These are phyloP conservation scores for Amphimallon solstitiale DNA, from an alignment of 2,888 invertebrate species.

Conservation along the genomic window DNA sequence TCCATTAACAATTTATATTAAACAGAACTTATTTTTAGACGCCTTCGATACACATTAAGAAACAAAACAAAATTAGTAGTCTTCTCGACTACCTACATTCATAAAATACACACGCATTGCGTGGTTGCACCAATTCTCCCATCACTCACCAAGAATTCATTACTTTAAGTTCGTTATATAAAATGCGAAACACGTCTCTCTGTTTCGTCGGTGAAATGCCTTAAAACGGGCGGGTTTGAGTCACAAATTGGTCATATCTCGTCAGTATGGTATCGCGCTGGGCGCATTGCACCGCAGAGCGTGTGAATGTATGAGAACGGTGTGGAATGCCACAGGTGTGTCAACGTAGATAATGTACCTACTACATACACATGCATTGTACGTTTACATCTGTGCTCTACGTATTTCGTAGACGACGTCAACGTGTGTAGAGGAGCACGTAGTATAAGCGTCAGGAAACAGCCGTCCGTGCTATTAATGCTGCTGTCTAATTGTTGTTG, in stretches of 20 bases:
- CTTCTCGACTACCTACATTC: too few species aligned
- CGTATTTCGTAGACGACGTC: not conserved
- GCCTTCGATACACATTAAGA: too few species aligned
- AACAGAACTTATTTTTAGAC: too few species aligned
- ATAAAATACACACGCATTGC: not conserved
- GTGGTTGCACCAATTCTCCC: not conserved
- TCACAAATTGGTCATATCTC: not conserved
- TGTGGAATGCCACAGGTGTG: constrained; percentile 25
- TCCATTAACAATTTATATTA: too few species aligned
- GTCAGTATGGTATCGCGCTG: not conserved
- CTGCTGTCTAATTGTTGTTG: not conserved
- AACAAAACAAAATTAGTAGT: too few species aligned
- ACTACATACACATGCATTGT: not conserved
- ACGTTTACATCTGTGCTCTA: not conserved
- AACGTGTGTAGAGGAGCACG: not conserved
- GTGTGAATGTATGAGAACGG: constrained; percentile 13
- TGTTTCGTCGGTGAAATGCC: not conserved
- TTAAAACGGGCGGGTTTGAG: not conserved
- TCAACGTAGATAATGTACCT: constrained; percentile 20
- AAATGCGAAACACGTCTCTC: constrained; percentile 7
- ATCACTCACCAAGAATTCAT: not conserved
- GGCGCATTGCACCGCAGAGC: not conserved
- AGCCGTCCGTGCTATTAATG: constrained; percentile 3
- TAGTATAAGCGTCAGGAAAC: not conserved
- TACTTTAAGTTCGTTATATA: not conserved